Percentiles rank a stretch among this genome's conserved stretches.
These are phyloP conservation scores for Callinectes sapidus DNA, from an alignment of 2,888 invertebrate species.

Conservation along the genomic window DNA sequence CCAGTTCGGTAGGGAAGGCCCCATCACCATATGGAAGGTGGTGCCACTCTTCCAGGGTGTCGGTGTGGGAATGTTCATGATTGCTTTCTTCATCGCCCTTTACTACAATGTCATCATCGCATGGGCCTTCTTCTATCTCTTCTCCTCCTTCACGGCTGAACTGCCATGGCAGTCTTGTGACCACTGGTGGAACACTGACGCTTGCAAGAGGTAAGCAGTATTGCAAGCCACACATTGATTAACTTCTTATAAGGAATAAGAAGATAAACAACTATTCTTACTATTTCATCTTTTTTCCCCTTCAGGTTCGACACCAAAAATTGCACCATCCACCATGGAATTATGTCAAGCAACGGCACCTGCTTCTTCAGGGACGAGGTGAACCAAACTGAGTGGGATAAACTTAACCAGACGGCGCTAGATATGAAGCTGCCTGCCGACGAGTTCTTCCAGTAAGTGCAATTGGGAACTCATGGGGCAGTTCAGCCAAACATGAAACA, in stretches of 20 bases:
- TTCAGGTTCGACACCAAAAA: conserved; percentile 75
- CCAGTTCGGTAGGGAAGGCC: conserved; percentile 77
- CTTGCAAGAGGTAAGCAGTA: conserved; percentile 63
- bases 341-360: conserved; percentile 74
- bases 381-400: conserved; percentile 38
- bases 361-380: conserved; percentile 68
- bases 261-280: background rate
- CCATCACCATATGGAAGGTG: conserved; percentile 80
- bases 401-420: conserved; percentile 73
- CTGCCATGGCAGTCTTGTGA: conserved; percentile 78
- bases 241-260: background rate
- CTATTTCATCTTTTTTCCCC: conserved; percentile 48
- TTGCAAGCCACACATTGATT: background rate
- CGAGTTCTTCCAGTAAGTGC: conserved; percentile 78
- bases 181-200: conserved; percentile 76
- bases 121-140: conserved; percentile 79
- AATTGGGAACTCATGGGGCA: background rate
- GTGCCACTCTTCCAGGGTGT: conserved; percentile 80
- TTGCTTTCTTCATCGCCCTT: conserved; percentile 78
- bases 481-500: background rate
- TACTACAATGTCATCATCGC: conserved; percentile 79
- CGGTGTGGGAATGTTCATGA: conserved; percentile 79
- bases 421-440: conserved; percentile 77
- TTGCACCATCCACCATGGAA: conserved; percentile 76
- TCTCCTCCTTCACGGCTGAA: conserved; percentile 76